Evolutionary conservation across 2,113 vertebrate species (phyloP).

Genomic region (Tricholaema leucomelas): DNA sequence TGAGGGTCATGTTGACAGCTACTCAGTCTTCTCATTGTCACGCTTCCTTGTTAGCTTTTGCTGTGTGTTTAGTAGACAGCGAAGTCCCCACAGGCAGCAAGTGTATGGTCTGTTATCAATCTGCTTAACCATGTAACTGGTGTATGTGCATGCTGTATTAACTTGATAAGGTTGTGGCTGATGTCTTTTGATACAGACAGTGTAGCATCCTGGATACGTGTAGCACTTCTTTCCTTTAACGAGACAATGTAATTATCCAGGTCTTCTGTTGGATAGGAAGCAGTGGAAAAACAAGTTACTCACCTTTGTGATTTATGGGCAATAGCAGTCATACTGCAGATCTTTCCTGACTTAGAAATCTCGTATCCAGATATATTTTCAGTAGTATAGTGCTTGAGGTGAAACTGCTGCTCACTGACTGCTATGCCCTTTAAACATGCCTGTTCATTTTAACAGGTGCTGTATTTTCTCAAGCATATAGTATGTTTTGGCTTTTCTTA

Average conservation of each 20-base stretch:
- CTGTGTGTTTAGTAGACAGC: neutral
- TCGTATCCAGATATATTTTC: neutral
- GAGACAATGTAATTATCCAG: neutral
- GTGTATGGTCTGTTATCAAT: neutral
- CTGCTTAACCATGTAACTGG: neutral
- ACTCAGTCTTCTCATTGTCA: neutral
- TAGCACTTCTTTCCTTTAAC: neutral
- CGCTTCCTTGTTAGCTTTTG: neutral
- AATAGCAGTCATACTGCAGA: neutral
- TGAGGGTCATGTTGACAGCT: neutral
- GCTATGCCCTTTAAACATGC: neutral
- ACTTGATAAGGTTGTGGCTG: neutral
- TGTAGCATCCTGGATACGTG: neutral
- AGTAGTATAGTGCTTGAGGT: neutral
- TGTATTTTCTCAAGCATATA: neutral
- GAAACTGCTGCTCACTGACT: neutral
- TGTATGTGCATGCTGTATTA: neutral
- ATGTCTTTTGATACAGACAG: neutral
- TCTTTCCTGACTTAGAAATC: neutral
- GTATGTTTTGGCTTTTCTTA: neutral
- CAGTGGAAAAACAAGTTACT: neutral
- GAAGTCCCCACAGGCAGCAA: neutral
- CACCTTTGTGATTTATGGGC: neutral
- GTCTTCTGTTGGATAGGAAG: neutral
- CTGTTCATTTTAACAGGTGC: neutral